These are phyloP conservation scores for Drosophila truncata DNA, from an alignment of 1,140 invertebrate species.

Conservation along the genomic window DNA sequence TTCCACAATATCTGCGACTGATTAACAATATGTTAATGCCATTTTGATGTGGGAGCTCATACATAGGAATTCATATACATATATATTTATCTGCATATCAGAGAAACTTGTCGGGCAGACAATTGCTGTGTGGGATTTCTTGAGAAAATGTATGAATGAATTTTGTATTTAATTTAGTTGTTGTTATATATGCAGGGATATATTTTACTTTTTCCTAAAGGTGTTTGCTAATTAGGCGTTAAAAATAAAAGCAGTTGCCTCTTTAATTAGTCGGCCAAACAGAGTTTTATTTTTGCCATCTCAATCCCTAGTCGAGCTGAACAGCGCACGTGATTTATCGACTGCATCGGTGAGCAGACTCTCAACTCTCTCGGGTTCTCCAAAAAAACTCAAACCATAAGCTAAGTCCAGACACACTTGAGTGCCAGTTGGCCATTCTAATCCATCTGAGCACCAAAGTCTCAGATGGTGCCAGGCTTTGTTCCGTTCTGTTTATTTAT, in stretches of 20 bases:
- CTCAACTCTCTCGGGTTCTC: not conserved
- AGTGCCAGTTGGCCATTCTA: constrained; percentile 34
- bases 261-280: constrained; percentile 19
- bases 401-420: constrained; percentile 22
- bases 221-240: constrained; percentile 15
- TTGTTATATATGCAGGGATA: not conserved
- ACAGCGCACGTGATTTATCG: constrained; percentile 43
- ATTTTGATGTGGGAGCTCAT: constrained; percentile 31
- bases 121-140: constrained; percentile 21
- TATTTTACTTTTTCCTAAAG: not conserved
- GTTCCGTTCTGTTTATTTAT: constrained; percentile 37
- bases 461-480: not conserved
- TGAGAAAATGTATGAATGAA: constrained; percentile 17
- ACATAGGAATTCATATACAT: not conserved
- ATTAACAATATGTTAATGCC: constrained; percentile 36
- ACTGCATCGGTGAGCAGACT: constrained; percentile 29
- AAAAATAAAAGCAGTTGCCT: constrained; percentile 11
- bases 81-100: constrained; percentile 25
- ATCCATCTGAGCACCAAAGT: constrained; percentile 7
- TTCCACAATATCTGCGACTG: constrained; percentile 40
- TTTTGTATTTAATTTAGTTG: not conserved
- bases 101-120: constrained; percentile 29
- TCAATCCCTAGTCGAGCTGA: constrained; percentile 22
- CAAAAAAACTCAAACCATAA: constrained; percentile 9
- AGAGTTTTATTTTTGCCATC: constrained; percentile 16